Percentiles rank a stretch among this genome's conserved stretches.
Conservation (phyloP, 1,140 invertebrate species). For the Euglossa dilemma region DNA sequence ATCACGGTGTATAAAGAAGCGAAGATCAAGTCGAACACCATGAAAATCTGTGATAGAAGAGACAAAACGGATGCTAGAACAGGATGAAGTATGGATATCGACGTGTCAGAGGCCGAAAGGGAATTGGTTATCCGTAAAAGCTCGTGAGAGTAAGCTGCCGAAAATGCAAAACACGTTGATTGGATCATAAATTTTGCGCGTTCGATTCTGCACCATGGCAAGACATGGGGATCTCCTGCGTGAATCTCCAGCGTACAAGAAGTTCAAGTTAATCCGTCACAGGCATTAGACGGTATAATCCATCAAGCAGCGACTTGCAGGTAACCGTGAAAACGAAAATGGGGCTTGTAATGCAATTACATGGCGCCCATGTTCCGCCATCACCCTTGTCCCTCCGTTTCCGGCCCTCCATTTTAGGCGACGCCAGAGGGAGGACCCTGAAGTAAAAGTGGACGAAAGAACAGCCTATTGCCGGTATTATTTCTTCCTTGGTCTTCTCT, state of each 20-base stretch:
- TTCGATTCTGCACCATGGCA: background rate
- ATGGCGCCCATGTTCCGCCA: slow-evolving; percentile 39
- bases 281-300: slow-evolving; percentile 78
- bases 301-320: slow-evolving; percentile 73
- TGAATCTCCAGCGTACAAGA: slow-evolving; percentile 59
- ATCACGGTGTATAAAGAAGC: background rate
- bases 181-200: slow-evolving; percentile 22
- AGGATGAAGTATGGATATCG: background rate
- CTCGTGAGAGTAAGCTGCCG: background rate
- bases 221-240: slow-evolving; percentile 11
- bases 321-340: slow-evolving; percentile 69
- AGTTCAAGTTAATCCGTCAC: slow-evolving; percentile 80
- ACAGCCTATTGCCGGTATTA: background rate
- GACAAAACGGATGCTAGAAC: too few relatives aligned
- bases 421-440: slow-evolving; percentile 4
- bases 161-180: slow-evolving; percentile 23
- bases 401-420: slow-evolving; percentile 22
- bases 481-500: background rate
- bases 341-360: slow-evolving; percentile 70
- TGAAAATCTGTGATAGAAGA: background rate
- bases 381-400: slow-evolving; percentile 49
- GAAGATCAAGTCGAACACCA: background rate
- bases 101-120: background rate
- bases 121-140: background rate
- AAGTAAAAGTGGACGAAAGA: slow-evolving; percentile 16